Conservation (phyloP, 2,888 invertebrate species). For the Lithophane leautieri region DNA sequence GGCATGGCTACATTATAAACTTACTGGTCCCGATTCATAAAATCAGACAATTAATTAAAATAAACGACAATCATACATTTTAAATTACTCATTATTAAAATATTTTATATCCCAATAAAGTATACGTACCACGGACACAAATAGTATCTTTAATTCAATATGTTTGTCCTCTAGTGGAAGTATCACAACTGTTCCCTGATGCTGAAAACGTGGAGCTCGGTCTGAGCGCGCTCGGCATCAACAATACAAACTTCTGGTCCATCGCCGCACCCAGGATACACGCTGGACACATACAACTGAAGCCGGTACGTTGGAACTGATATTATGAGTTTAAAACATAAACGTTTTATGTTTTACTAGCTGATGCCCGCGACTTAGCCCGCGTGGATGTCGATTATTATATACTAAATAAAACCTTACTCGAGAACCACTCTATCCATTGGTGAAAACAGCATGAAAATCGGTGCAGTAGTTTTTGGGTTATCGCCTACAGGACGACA, state of each 20-base stretch:
- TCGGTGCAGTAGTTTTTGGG: no score
- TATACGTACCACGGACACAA: neutral
- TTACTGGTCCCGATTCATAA: neutral
- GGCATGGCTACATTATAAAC: no score
- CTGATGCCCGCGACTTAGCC: no score
- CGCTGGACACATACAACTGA: slow-evolving; percentile 78
- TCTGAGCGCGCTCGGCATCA: slow-evolving; percentile 78
- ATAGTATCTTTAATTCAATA: neutral
- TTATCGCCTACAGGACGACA: no score
- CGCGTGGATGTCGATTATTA: no score
- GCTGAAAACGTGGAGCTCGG: slow-evolving; percentile 75
- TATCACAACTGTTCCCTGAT: slow-evolving; percentile 76
- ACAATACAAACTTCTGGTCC: slow-evolving; percentile 88
- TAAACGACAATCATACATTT: no score
- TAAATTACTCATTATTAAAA: no score
- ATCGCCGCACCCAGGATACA: slow-evolving; percentile 82
- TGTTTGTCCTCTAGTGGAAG: slow-evolving; percentile 26
- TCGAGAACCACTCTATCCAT: no score
- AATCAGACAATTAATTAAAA: neutral
- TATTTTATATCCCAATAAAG: neutral
- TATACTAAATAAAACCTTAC: no score
- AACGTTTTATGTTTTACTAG: no score
- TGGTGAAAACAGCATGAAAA: no score
- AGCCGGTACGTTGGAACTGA: slow-evolving; percentile 75
- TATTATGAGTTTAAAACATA: neutral